phyloP scores from a whole-genome alignment of 2,888 invertebrate species.

The Onthophagus sagittarius region DNA sequence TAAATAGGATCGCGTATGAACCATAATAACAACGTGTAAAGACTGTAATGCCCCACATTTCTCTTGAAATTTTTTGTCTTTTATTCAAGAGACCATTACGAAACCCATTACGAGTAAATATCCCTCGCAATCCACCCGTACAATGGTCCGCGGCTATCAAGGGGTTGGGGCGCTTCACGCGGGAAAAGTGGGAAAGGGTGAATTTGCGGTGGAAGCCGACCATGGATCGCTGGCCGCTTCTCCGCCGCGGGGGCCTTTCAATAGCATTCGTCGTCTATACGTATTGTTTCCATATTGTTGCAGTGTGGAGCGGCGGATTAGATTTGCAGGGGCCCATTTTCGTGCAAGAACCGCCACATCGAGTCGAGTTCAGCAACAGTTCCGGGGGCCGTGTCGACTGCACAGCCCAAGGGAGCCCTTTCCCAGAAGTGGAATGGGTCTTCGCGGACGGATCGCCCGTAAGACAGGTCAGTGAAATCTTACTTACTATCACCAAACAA shows the following conservation, averaged over 20 bases:
- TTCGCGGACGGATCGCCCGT: slow-evolving; percentile 67
- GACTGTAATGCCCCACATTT: background rate
- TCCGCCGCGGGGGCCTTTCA: background rate
- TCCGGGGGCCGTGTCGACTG: slow-evolving; percentile 69
- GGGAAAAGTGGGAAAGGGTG: too few relatives aligned
- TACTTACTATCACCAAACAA: background rate
- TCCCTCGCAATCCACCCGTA: background rate
- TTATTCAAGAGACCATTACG: background rate
- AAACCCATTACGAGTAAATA: background rate
- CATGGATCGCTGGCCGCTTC: background rate
- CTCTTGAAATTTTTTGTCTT: background rate
- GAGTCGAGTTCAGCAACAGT: slow-evolving; percentile 74
- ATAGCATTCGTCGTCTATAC: background rate
- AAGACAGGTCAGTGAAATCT: slow-evolving; percentile 47
- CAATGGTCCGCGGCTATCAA: background rate
- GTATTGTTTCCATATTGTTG: slow-evolving; percentile 26
- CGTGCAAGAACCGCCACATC: slow-evolving; percentile 66
- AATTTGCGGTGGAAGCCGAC: background rate
- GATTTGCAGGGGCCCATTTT: slow-evolving; percentile 69
- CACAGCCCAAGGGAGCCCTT: slow-evolving; percentile 63
- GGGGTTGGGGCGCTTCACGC: background rate
- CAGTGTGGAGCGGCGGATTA: slow-evolving; percentile 45
- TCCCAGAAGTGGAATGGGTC: slow-evolving; percentile 76
- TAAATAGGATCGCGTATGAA: background rate
- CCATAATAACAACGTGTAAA: background rate